Percentiles rank a stretch among this genome's conserved stretches.
Evolutionary conservation across 2,888 invertebrate genomes (phyloP).

Genomic region (Euplexia lucipara): DNA sequence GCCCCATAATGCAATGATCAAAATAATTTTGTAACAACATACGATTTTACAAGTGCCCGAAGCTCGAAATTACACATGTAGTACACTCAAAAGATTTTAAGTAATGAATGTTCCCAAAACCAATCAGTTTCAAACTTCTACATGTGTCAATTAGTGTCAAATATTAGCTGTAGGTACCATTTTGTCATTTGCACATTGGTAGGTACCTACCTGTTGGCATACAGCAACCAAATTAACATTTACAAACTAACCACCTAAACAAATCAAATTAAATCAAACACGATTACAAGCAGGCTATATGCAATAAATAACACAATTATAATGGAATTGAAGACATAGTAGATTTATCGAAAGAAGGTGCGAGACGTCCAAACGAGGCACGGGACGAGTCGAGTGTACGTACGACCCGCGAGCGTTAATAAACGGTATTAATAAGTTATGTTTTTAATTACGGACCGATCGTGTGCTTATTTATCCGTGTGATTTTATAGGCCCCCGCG

Average conservation of each 20-base stretch:
- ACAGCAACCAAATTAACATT: conserved; percentile 33
- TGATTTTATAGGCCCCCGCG: conserved; percentile 90
- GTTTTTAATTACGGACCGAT: conserved; percentile 89
- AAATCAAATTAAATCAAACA: conserved; percentile 64
- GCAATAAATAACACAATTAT: conserved; percentile 59
- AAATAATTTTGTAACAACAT: conserved; percentile 49
- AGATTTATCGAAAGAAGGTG: conserved; percentile 58
- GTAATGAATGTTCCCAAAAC: conserved; percentile 44
- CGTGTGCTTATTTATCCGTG: conserved; percentile 88
- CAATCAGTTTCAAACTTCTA: conserved; percentile 38
- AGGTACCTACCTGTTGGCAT: not conserved
- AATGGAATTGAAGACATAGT: conserved; percentile 58
- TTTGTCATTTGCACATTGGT: conserved; percentile 14
- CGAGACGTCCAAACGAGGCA: conserved; percentile 38
- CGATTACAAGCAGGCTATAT: conserved; percentile 45
- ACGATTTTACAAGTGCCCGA: conserved; percentile 29
- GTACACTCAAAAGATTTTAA: conserved; percentile 15
- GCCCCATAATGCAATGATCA: conserved; percentile 43
- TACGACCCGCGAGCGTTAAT: conserved; percentile 87
- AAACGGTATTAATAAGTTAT: conserved; percentile 90
- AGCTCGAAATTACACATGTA: conserved; percentile 26
- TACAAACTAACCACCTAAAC: conserved; percentile 40
- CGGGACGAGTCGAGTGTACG: conserved; percentile 45
- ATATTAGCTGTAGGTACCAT: conserved; percentile 15
- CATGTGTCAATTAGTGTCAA: conserved; percentile 53